phyloP scores from a whole-genome alignment of 1,140 invertebrate species.

The Heliconius himera region DNA sequence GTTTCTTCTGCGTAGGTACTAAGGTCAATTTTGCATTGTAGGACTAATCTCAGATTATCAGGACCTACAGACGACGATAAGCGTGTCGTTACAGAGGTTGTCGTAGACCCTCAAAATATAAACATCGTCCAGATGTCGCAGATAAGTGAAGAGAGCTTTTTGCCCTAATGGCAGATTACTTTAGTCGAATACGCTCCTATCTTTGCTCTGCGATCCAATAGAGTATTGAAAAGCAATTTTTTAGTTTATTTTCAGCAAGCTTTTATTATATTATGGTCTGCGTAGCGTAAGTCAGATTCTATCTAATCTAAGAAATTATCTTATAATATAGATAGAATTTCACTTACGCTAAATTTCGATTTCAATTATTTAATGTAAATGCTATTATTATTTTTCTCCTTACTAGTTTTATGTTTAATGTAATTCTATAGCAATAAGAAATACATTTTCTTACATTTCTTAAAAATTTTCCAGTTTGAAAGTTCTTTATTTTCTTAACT shows the following conservation, averaged over 20 bases:
- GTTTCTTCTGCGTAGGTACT: conserved; percentile 21
- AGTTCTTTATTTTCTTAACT: too few relatives aligned
- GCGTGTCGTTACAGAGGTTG: conserved; percentile 75
- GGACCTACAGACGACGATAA: conserved; percentile 72
- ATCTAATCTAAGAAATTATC: too few relatives aligned
- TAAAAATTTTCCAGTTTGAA: too few relatives aligned
- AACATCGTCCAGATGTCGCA: conserved; percentile 76
- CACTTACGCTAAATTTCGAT: too few relatives aligned
- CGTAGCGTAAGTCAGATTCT: too few relatives aligned
- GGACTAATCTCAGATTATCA: conserved; percentile 61
- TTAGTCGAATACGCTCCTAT: conserved; percentile 56
- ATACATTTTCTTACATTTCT: too few relatives aligned
- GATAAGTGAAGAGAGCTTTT: conserved; percentile 74
- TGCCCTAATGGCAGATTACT: conserved; percentile 75
- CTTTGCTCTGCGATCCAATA: conserved; percentile 35
- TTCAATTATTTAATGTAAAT: too few relatives aligned
- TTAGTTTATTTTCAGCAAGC: conserved; percentile 24
- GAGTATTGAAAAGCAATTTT: conserved; percentile 40
- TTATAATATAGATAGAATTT: too few relatives aligned
- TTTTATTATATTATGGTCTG: conserved; percentile 20
- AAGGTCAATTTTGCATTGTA: conserved; percentile 51
- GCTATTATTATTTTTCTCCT: too few relatives aligned
- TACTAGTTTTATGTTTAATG: too few relatives aligned
- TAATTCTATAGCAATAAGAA: too few relatives aligned
- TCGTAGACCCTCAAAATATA: conserved; percentile 75